Percentiles rank a stretch among this genome's conserved stretches.
phyloP scores from a whole-genome alignment of 2,113 vertebrate species.

The Hystrix brachyura region DNA sequence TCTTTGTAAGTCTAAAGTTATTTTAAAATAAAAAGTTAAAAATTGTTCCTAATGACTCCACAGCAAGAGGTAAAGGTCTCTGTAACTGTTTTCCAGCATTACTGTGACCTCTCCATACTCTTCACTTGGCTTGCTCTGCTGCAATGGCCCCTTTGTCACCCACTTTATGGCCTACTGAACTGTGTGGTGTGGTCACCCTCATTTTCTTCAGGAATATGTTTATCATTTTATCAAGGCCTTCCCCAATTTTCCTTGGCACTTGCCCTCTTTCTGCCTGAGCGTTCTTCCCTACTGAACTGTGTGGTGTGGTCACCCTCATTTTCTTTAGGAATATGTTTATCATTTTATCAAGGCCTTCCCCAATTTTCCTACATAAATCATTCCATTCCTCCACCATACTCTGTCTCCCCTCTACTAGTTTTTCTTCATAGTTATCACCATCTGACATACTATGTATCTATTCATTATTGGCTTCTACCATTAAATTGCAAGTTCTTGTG shows the following conservation, averaged over 20 bases:
- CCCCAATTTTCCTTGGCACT: neutral
- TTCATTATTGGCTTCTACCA: neutral
- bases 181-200: neutral
- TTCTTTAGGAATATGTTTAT: neutral
- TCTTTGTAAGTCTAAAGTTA: neutral
- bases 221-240: neutral
- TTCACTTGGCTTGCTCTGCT: neutral
- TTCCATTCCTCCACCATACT: neutral
- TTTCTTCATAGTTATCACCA: conserved; percentile 20
- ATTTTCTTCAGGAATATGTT: neutral
- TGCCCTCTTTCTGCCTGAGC: neutral
- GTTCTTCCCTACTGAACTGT: neutral
- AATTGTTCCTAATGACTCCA: neutral
- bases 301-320: neutral
- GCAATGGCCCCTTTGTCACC: neutral
- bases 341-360: neutral
- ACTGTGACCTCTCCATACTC: neutral
- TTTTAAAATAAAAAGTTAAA: neutral
- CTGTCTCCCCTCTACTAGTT: neutral
- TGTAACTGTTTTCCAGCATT: neutral
- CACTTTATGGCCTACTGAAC: neutral
- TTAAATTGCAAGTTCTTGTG: neutral
- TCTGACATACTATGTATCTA: neutral
- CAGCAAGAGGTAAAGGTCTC: neutral
- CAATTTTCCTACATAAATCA: neutral